Percentiles rank a stretch among this genome's conserved stretches.
phyloP scores from a whole-genome alignment of 2,888 invertebrate genomes.

The Dasypogon diadema region DNA sequence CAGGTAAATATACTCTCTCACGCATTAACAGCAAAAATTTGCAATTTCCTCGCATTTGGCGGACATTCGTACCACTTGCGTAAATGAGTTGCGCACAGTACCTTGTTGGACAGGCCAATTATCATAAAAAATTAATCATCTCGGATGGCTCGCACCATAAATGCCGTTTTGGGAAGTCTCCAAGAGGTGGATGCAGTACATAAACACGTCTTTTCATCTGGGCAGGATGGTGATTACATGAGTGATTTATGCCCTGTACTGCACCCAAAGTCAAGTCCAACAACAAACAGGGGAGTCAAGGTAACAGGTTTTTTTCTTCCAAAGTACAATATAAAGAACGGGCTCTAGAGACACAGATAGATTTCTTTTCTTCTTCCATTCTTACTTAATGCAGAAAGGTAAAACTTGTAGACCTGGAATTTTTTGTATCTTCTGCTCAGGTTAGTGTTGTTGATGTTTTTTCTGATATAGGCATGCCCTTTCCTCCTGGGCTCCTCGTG shows the following conservation, averaged over 20 bases:
- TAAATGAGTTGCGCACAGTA: neutral
- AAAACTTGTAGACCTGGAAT: constrained; percentile 14
- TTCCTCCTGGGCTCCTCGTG: neutral
- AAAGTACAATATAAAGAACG: neutral
- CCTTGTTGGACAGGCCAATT: constrained; percentile 52
- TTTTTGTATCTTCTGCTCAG: constrained; percentile 19
- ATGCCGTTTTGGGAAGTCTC: constrained; percentile 49
- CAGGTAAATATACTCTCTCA: no score
- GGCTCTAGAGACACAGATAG: neutral
- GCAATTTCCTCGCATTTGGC: no score
- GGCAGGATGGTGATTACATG: constrained; percentile 45
- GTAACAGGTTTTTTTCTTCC: constrained; percentile 19
- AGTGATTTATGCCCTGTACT: constrained; percentile 47
- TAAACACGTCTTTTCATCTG: constrained; percentile 49
- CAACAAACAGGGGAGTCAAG: constrained; percentile 24
- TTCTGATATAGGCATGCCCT: constrained; percentile 7
- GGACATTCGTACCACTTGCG: neutral
- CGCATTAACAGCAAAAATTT: no score
- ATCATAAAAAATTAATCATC: constrained; percentile 56
- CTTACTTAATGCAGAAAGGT: constrained; percentile 9
- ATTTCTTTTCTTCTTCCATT: constrained; percentile 26
- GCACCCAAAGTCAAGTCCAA: constrained; percentile 34
- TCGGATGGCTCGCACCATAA: constrained; percentile 49
- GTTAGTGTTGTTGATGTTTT: constrained; percentile 16
- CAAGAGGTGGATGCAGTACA: constrained; percentile 45